Evolutionary conservation across 2,797 vertebrate genomes (phyloP).

Genomic region (Myotis daubentonii): DNA sequence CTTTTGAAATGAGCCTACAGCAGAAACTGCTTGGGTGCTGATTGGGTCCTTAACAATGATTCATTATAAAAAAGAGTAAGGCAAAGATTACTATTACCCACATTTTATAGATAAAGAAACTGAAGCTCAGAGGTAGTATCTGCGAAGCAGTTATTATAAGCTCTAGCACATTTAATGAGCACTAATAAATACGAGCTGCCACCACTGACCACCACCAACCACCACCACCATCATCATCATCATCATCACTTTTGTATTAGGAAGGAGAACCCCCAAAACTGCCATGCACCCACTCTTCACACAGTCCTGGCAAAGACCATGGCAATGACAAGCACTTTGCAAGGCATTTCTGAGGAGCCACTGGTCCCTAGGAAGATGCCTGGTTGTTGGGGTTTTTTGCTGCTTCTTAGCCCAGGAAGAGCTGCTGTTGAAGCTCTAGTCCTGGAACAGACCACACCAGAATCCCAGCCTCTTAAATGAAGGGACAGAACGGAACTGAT

Average conservation of each 20-base stretch:
- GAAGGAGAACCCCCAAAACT: not conserved
- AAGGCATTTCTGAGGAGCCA: not conserved
- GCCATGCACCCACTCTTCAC: not conserved
- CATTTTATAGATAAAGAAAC: not conserved
- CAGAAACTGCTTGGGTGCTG: not conserved
- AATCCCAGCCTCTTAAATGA: not conserved
- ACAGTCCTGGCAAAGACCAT: not conserved
- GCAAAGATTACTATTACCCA: not conserved
- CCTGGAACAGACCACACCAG: not conserved
- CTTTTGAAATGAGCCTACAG: not conserved
- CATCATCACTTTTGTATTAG: not conserved
- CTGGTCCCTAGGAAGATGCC: not conserved
- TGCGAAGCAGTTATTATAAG: not conserved
- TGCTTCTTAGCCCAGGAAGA: not conserved
- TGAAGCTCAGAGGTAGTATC: not conserved
- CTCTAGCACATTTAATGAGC: not conserved
- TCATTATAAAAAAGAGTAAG: not conserved
- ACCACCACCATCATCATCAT: not conserved
- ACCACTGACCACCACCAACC: too few relatives aligned
- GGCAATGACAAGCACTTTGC: not conserved
- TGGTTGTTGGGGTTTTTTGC: not conserved
- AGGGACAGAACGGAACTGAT: too few relatives aligned
- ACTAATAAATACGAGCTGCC: not conserved
- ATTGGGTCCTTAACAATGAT: not conserved
- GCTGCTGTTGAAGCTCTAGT: not conserved